phyloP scores from a whole-genome alignment of 2,113 vertebrate species.

The Daboia siamensis region DNA sequence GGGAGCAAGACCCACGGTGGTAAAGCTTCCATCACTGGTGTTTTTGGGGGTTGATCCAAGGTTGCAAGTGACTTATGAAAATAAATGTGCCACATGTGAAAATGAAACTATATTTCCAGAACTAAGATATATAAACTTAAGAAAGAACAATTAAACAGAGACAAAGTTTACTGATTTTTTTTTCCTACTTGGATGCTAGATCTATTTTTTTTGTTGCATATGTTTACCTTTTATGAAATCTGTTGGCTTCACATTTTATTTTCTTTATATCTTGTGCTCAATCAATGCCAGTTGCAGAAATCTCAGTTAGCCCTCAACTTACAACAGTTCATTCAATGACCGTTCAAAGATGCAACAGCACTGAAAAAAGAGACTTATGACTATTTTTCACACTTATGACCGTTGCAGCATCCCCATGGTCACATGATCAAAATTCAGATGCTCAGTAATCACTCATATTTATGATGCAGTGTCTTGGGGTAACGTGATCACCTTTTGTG shows the following conservation, averaged over 20 bases:
- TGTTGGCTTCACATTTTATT: constrained; percentile 13
- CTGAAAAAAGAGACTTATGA: not conserved
- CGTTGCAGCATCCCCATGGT: not conserved
- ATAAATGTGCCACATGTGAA: constrained; percentile 37
- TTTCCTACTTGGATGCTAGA: constrained; percentile 7
- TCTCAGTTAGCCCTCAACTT: not conserved
- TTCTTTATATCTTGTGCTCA: not conserved
- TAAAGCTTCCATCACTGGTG: constrained; percentile 33
- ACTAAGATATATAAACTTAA: constrained; percentile 54
- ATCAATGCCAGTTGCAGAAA: not conserved
- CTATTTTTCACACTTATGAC: not conserved
- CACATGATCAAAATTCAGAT: not conserved
- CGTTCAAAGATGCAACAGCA: not conserved
- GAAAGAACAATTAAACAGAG: constrained; percentile 29
- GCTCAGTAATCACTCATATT: not conserved
- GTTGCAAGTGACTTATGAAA: constrained; percentile 38
- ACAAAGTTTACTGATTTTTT: constrained; percentile 28
- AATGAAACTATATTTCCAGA: constrained; percentile 42
- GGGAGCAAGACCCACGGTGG: constrained; percentile 57
- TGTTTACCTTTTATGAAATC: constrained; percentile 26
- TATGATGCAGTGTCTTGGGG: not conserved
- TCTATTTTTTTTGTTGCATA: constrained; percentile 20
- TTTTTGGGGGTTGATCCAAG: constrained; percentile 27
- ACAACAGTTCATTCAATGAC: not conserved
- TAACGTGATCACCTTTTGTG: not conserved